Conservation (phyloP, 2,797 vertebrate genomes). For the Lepilemur septentrionalis region DNA sequence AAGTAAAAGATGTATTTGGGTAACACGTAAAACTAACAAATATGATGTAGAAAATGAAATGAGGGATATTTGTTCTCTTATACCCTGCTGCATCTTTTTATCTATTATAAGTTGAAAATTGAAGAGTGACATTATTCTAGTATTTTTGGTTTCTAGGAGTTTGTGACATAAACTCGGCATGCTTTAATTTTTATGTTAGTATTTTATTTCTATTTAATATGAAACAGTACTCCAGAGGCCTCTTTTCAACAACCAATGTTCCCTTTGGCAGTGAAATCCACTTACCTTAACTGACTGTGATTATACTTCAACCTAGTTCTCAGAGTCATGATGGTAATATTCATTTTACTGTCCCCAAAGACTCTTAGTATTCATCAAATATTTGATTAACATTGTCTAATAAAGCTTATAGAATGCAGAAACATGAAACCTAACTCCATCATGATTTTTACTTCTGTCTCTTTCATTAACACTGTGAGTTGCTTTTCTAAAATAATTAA, state of each 20-base stretch:
- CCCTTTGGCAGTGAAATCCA: constrained; percentile 85
- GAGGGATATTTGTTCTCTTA: neutral
- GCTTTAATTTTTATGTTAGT: constrained; percentile 77
- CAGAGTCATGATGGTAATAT: constrained; percentile 85
- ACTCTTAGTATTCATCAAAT: constrained; percentile 90
- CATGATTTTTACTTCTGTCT: constrained; percentile 87
- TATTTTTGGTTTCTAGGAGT: constrained; percentile 72
- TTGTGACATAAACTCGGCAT: constrained; percentile 61
- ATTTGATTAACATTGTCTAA: constrained; percentile 90
- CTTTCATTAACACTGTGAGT: constrained; percentile 86
- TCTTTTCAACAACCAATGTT: constrained; percentile 85
- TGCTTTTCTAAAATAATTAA: constrained; percentile 89
- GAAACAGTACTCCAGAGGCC: constrained; percentile 68
- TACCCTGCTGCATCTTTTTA: neutral
- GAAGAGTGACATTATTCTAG: constrained; percentile 15
- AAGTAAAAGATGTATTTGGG: neutral
- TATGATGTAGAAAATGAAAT: neutral
- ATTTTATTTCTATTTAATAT: constrained; percentile 78
- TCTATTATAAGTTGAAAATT: neutral
- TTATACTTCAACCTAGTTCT: constrained; percentile 86
- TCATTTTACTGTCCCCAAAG: constrained; percentile 86
- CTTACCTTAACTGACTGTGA: constrained; percentile 88
- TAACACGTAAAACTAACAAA: constrained; percentile 13
- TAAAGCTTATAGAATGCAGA: constrained; percentile 86
- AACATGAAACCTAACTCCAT: constrained; percentile 84